These are phyloP conservation scores for Abrostola tripartita DNA, from an alignment of 2,888 invertebrate genomes.

Conservation along the genomic window DNA sequence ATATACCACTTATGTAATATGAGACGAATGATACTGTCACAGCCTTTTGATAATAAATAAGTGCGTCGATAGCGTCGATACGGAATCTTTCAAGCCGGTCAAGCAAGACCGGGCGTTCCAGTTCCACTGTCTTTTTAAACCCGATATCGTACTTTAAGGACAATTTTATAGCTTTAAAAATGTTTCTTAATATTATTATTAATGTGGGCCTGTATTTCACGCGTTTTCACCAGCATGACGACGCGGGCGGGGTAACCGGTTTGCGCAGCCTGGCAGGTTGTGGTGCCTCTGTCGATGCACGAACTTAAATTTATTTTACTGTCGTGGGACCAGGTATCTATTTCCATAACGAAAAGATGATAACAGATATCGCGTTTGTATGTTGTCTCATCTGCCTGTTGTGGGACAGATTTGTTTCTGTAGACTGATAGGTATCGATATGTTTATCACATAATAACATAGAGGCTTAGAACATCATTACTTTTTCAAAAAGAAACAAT, in stretches of 20 bases:
- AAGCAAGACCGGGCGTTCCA: conserved; percentile 22
- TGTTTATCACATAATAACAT: no score
- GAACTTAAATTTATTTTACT: not conserved
- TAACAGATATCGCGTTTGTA: no score
- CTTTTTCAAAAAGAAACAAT: no score
- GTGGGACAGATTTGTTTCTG: no score
- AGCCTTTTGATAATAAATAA: not conserved
- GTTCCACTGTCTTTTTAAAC: conserved; percentile 22
- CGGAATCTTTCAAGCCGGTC: conserved; percentile 13
- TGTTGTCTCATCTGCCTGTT: no score
- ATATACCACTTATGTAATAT: no score
- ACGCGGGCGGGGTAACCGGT: conserved; percentile 47
- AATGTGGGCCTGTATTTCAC: conserved; percentile 39
- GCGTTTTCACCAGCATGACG: conserved; percentile 47
- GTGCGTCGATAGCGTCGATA: not conserved
- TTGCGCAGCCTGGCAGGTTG: conserved; percentile 3
- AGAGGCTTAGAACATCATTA: no score
- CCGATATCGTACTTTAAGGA: conserved; percentile 11
- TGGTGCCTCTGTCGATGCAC: conserved; percentile 1
- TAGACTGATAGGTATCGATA: no score
- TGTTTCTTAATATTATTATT: conserved; percentile 20
- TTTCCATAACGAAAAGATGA: no score
- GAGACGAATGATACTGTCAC: not conserved
- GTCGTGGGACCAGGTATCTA: no score
- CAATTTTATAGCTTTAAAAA: conserved; percentile 28